These are phyloP conservation scores for Yponomeuta sedellus DNA, from an alignment of 2,888 invertebrate genomes.

Conservation along the genomic window DNA sequence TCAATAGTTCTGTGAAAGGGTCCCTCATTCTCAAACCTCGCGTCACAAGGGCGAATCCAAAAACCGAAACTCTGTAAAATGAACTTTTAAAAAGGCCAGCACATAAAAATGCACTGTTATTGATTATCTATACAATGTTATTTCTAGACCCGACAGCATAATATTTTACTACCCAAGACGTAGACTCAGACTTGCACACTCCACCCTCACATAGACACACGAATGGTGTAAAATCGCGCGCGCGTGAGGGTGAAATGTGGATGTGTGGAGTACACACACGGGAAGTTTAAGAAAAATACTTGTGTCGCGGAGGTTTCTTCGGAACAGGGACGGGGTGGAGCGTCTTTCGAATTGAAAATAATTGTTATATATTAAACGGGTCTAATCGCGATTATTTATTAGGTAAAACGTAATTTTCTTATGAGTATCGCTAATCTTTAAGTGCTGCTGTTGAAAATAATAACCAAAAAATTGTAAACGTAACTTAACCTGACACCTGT, in stretches of 20 bases:
- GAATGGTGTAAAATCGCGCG: conserved; percentile 12
- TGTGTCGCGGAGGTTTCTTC: conserved; percentile 66
- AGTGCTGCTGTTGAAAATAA: too few species aligned
- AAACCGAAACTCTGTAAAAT: not conserved
- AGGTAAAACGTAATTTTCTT: too few species aligned
- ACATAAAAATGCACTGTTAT: conserved; percentile 64
- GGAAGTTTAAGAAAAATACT: conserved; percentile 66
- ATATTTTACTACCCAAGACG: conserved; percentile 74
- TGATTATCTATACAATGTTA: conserved; percentile 78
- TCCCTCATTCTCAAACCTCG: too few species aligned
- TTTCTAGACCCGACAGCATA: conserved; percentile 74
- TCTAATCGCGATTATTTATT: too few species aligned
- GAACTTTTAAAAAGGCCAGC: conserved; percentile 37
- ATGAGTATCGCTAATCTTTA: too few species aligned
- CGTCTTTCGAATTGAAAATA: not conserved
- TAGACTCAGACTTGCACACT: conserved; percentile 35
- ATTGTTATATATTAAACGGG: too few species aligned
- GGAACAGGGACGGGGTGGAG: conserved; percentile 41
- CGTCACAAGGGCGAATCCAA: not conserved
- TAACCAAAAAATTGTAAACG: too few species aligned
- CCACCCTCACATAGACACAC: conserved; percentile 11
- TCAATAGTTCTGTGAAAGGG: too few species aligned
- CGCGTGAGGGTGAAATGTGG: conserved; percentile 21
- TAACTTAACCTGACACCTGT: too few species aligned
- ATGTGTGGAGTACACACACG: conserved; percentile 33